A percentile compares a stretch with the other conserved stretches of the same genome.
Evolutionary conservation across 2,888 invertebrate species (phyloP).

Genomic region (Phragmatobia fuliginosa): DNA sequence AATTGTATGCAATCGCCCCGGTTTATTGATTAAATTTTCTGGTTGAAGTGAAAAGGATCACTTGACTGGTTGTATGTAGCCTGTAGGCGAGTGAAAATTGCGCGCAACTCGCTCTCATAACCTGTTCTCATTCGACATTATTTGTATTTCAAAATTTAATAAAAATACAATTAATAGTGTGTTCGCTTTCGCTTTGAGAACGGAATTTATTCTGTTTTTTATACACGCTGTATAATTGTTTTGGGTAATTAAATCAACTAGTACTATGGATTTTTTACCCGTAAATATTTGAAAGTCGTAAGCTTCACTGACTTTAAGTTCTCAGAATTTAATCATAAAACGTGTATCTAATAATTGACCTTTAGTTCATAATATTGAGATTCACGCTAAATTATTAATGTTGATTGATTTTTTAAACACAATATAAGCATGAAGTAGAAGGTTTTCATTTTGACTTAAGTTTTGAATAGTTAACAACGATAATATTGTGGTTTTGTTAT

Average conservation of each 20-base stretch:
- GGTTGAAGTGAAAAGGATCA: neutral
- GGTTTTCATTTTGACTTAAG: too few species aligned
- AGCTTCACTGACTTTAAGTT: too few species aligned
- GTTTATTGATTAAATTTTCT: conserved; percentile 3
- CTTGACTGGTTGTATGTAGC: neutral
- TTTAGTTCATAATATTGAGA: too few species aligned
- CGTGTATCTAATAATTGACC: too few species aligned
- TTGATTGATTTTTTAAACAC: too few species aligned
- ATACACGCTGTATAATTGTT: neutral
- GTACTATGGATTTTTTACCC: neutral
- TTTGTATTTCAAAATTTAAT: neutral
- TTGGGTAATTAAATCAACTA: neutral
- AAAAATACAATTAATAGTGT: neutral
- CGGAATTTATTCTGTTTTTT: neutral
- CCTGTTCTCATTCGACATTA: neutral
- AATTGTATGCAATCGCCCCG: neutral
- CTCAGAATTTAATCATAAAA: too few species aligned
- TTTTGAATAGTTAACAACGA: neutral
- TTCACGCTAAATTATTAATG: too few species aligned
- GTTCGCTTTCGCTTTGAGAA: neutral
- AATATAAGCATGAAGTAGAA: too few species aligned
- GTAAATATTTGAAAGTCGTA: too few species aligned
- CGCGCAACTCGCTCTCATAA: neutral
- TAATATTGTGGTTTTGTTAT: neutral
- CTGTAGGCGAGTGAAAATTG: neutral